These are phyloP conservation scores for Semotilus atromaculatus DNA, from an alignment of 2,797 vertebrate species.

Conservation along the genomic window DNA sequence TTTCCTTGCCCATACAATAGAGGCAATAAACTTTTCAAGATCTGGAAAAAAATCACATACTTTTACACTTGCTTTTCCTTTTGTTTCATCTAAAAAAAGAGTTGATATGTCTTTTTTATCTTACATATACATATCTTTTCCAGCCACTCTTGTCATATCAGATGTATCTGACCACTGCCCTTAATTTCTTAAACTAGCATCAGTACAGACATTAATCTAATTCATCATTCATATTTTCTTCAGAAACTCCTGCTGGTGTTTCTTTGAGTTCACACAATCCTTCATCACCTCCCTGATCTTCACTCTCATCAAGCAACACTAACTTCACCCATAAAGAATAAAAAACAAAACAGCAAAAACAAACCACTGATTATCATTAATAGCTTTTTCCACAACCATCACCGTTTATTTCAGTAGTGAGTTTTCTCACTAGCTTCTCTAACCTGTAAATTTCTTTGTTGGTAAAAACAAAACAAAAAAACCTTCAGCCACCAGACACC, in stretches of 20 bases:
- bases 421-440: background rate
- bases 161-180: too few relatives aligned
- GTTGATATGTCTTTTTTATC: too few relatives aligned
- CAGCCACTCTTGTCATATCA: too few relatives aligned
- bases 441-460: too few relatives aligned
- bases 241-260: background rate
- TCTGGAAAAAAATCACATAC: background rate
- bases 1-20: background rate
- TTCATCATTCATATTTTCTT: background rate
- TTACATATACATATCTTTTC: too few relatives aligned
- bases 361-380: too few relatives aligned
- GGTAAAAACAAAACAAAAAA: too few relatives aligned
- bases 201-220: background rate
- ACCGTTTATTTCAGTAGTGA: background rate
- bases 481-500: too few relatives aligned
- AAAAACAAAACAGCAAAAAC: too few relatives aligned
- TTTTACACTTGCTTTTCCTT: background rate
- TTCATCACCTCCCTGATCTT: background rate
- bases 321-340: too few relatives aligned
- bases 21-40: background rate
- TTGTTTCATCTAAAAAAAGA: background rate
- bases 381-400: too few relatives aligned
- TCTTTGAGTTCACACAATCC: background rate
- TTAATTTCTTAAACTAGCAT: background rate
- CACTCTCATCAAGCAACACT: background rate